Evolutionary conservation across 1,140 invertebrate species (phyloP).

Genomic region (Pogonomyrmex californicus): DNA sequence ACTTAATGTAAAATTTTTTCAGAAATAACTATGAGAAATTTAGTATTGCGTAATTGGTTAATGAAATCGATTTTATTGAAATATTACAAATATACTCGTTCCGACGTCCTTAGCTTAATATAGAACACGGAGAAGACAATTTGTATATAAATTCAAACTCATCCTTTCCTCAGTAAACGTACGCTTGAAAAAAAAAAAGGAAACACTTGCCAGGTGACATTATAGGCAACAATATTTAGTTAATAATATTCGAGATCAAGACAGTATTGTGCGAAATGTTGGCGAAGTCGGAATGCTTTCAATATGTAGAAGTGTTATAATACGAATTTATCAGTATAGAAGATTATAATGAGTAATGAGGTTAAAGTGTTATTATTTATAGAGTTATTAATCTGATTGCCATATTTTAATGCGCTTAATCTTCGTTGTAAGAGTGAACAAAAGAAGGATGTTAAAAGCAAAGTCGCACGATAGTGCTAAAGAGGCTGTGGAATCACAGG

Average conservation of each 20-base stretch:
- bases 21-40: too few species aligned
- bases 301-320: neutral
- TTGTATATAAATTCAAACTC: neutral
- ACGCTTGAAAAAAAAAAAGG: neutral
- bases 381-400: neutral
- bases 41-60: too few species aligned
- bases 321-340: neutral
- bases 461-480: neutral
- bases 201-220: conserved; percentile 22
- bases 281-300: conserved; percentile 3
- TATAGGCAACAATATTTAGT: neutral
- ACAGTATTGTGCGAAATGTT: neutral
- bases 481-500: conserved; percentile 31
- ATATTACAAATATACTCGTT: too few species aligned
- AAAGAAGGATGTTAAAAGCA: neutral
- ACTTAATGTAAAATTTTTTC: too few species aligned
- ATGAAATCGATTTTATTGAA: too few species aligned
- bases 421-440: neutral
- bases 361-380: neutral
- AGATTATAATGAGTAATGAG: neutral
- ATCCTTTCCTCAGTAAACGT: neutral
- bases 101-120: too few species aligned
- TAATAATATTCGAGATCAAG: conserved; percentile 3
- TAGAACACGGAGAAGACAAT: too few species aligned
- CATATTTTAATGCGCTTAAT: neutral